A percentile compares a stretch with the other conserved stretches of the same genome.
phyloP scores from a whole-genome alignment of 2,888 invertebrate genomes.

The Calliopum simillimum region DNA sequence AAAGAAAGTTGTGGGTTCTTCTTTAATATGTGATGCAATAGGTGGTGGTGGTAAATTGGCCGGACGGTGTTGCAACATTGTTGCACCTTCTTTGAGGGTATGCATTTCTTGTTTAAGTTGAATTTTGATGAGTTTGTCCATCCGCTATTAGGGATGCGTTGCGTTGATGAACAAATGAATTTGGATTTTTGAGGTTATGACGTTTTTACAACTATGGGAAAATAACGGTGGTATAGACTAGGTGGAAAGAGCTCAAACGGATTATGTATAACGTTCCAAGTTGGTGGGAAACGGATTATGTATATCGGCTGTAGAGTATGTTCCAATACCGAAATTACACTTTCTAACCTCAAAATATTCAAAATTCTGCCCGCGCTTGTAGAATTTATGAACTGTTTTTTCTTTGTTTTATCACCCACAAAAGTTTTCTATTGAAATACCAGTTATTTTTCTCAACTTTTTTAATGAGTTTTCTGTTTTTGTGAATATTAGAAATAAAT shows the following conservation, averaged over 20 bases:
- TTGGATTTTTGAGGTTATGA: conserved; percentile 28
- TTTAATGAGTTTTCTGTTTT: background rate
- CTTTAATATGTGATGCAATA: conserved; percentile 47
- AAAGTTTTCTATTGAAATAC: background rate
- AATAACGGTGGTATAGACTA: too few relatives aligned
- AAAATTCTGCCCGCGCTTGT: too few relatives aligned
- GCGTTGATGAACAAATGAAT: conserved; percentile 19
- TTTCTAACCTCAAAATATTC: too few relatives aligned
- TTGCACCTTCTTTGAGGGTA: conserved; percentile 59
- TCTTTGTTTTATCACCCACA: too few relatives aligned
- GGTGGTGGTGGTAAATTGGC: conserved; percentile 46
- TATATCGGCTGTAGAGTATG: too few relatives aligned
- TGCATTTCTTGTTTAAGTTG: conserved; percentile 58
- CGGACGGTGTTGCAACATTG: conserved; percentile 58
- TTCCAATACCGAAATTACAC: too few relatives aligned
- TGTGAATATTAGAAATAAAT: conserved; percentile 35
- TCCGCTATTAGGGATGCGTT: background rate
- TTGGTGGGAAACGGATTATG: too few relatives aligned
- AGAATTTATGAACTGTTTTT: too few relatives aligned
- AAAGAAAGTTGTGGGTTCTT: conserved; percentile 56
- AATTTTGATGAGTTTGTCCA: conserved; percentile 48
- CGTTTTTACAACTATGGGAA: too few relatives aligned
- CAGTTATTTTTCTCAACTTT: background rate
- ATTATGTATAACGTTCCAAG: too few relatives aligned
- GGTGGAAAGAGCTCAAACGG: too few relatives aligned